Base-by-base conservation (phyloP, 2,113 vertebrate genomes). In the Lichenostomus cassidix region DNA sequence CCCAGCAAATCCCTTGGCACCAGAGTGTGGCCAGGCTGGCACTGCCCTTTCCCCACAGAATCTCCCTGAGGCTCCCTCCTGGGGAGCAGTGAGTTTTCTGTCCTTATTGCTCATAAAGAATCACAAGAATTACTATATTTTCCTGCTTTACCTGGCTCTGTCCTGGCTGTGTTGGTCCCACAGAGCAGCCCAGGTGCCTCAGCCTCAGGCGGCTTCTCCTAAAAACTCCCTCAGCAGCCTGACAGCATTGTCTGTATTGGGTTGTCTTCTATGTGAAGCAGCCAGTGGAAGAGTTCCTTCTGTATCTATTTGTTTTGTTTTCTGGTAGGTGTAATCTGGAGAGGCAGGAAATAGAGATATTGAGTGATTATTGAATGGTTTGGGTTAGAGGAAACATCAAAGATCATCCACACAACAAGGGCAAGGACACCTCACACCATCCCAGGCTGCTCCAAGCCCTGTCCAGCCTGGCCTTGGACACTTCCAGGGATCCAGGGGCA, bases 161-260 rank as follows among this genome's bases (percentile, higher is more conserved):
- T 21, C 2, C 44, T 46, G 73, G 18, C 49, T 35, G 5, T 37
- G 24, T 22, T 20, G 37, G 9, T 56, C 5, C 27, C 56, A 33
- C 3, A 2, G 58, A 3, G 8, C 31, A 52, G 50, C 28, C 10
- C 1, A 4, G 12, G 33, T n/a, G 21, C 21, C 53, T 44, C 42
- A 28, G 52, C 28, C 64, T 31, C 37, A 5, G 28, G 10, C 12
- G 16, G 41, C n/a, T 52, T 33, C 53, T 35, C 13, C 47, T 10
- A 11, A 15, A 6, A 11, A 0, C 18, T 41, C 20, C 1, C 20
- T 39, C 10, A 4, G 21, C 64, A 50, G 10, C 46, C 3, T 17
- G 42, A 31, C 55, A 31, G 44, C 5, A 1, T 2, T n/a, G 46
- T 22, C 35, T 44, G 24, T 10, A 1, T 5, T 31, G 25, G 33